Base-by-base conservation (phyloP, 2,113 vertebrate species). In the Labeo catla region DNA sequence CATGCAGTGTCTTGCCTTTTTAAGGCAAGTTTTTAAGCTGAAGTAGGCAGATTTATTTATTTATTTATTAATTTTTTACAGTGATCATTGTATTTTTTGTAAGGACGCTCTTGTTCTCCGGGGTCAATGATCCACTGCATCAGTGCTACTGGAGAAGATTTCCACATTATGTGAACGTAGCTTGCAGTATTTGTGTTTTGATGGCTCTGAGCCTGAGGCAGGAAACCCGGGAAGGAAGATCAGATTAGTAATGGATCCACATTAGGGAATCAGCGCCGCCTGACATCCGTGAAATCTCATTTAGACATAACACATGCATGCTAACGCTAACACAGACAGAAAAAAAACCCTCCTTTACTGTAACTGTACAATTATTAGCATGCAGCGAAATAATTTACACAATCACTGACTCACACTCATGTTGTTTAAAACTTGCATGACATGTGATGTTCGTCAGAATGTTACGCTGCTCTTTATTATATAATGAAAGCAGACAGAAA, bases 221-320 rank as follows among this genome's bases (percentile, higher is more conserved):
- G 91, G 90, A 92, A 93, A 87, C 83, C n/a, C 59, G n/a, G 89
- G 52, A 91, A 61, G 21, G 45, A 34, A 54, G 59, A 50, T 85
- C 81, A 89, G 87, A 94, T 93, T 90, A 93, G 82, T 87, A 34
- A 23, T 68, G 66, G 63, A 86, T 82, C 50, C 11, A 74, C 45
- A 84, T 77, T 54, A 82, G 87, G 28, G 80, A 77, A 43, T 19
- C 49, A 72, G 13, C 11, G 43, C 61, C 21, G 66, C 50, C 74
- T 61, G 54, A 83, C 52, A 79, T 66, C 52, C 76, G 36, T 39
- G 65, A 21, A 61, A 66, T 81, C 57, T 72, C 23, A 39, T 77
- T 88, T 6, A 88, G n/a, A 74, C 52, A 23, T 8, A 49, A 61
- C 50, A 49, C 50, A n/a, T 0, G n/a, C 36, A 50, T 36, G 65